Evolutionary conservation across 1,140 invertebrate genomes (phyloP), one percentile per base, ranked within the genome.

Genomic region (Tetramorium alpestre): DNA sequence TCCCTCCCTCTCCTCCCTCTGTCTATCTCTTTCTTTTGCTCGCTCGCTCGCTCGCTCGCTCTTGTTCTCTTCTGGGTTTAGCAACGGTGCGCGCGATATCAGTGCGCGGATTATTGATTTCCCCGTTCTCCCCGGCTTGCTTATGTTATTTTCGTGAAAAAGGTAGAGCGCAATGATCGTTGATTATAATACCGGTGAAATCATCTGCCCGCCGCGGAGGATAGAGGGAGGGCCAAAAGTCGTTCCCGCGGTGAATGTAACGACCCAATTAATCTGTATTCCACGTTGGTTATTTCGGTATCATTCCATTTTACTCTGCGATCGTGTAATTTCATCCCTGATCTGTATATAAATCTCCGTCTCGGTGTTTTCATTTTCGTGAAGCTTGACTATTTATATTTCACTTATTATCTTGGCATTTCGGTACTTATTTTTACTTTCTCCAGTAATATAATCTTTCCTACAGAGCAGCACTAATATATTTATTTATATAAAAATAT

Each of bases 21-120:
- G 33, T 33, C 33, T 33, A 3, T 33, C 33, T 4, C 33, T 33
- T 0, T 33, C 28, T 33, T 2, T 33, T 2, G 1, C 28, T 85
- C 33, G 25, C 18, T 47, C 22, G 65, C 54, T 85, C 56, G 78
- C 60, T 65, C 76, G 81, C 73, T 72, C 67, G 25, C 65, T 73
- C 16, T 86, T 84, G 54, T 69, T 62, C 49, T 69, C 78, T 84
- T 64, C 70, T 62, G 65, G 38, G 78, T 82, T 62, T 60, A 75
- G 47, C 56, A 73, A 28, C 82, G 87, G 88, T 90, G 93, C 92
- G 93, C 93, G 93, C 93, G 92, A 89, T 92, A 93, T 93, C 91
- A 91, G 90, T 91, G 92, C 91, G 87, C 91, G 93, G 92, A 93
- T 95, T 95, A 95, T 95, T 93, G 94, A 95, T 95, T 94, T 92